Percentiles rank a stretch among this genome's conserved stretches.
Evolutionary conservation across 37 sponge, comb jelly and placozoan genomes (phyloP).

Genomic region (Hexactinellida sp.): DNA sequence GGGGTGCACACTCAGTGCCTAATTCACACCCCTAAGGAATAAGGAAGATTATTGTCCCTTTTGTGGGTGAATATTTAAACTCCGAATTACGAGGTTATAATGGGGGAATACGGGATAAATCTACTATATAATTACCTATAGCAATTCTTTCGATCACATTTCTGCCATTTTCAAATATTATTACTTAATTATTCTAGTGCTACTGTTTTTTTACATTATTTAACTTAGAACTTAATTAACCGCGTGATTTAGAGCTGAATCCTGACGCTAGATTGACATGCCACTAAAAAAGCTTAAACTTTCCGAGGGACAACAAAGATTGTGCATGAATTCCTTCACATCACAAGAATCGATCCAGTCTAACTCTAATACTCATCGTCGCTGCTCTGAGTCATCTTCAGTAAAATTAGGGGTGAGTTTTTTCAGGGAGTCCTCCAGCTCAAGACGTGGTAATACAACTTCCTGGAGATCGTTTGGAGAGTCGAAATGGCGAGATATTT

Average conservation of each 20-base stretch:
- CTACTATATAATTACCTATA: background rate
- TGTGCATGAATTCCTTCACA: background rate
- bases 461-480: constrained; percentile 23
- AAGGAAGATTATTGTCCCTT: background rate
- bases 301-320: background rate
- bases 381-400: background rate
- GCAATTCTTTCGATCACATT: too few species aligned
- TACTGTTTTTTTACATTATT: too few species aligned
- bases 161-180: too few species aligned
- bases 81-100: background rate
- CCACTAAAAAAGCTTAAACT: background rate
- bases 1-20: background rate
- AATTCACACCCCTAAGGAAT: background rate
- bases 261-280: too few species aligned
- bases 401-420: background rate
- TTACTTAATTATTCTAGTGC: background rate
- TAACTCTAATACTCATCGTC: background rate
- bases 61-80: background rate
- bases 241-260: background rate
- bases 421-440: background rate
- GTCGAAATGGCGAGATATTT: constrained; percentile 14
- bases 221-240: background rate
- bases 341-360: background rate
- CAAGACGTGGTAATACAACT: constrained; percentile 9
- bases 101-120: background rate